phyloP scores from a whole-genome alignment of 2,113 vertebrate genomes.

The Pterophyllum scalare region DNA sequence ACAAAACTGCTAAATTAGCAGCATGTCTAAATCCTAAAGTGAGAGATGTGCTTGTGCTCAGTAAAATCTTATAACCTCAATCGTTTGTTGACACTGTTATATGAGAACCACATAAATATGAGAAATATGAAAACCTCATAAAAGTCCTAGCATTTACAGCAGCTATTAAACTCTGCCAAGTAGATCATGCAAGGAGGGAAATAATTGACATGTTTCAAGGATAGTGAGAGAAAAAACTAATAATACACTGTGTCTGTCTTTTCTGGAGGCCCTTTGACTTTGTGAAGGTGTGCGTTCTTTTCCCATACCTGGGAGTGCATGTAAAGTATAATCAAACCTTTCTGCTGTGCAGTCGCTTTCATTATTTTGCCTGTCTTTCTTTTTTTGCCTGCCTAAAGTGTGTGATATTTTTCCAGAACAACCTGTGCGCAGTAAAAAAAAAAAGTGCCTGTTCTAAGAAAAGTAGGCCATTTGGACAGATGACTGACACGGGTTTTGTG shows the following conservation, averaged over 20 bases:
- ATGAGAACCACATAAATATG: not conserved
- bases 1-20: constrained; percentile 24
- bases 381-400: not conserved
- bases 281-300: constrained; percentile 3
- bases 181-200: constrained; percentile 27
- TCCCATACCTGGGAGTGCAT: not conserved
- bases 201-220: constrained; percentile 43
- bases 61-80: constrained; percentile 25
- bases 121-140: constrained; percentile 38
- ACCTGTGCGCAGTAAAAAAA: not conserved
- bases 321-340: constrained; percentile 31
- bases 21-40: constrained; percentile 1
- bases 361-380: constrained; percentile 12
- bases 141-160: constrained; percentile 12
- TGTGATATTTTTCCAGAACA: constrained; percentile 28
- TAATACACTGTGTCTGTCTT: constrained; percentile 31
- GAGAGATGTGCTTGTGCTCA: not conserved
- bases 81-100: constrained; percentile 26
- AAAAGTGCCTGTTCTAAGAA: constrained; percentile 24
- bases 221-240: not conserved
- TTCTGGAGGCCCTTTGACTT: not conserved
- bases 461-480: constrained; percentile 60
- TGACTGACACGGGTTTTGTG: constrained; percentile 44
- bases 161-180: constrained; percentile 48
- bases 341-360: constrained; percentile 15